These are phyloP conservation scores for Drosophila varians DNA, from an alignment of 1,140 invertebrate genomes.

Conservation along the genomic window DNA sequence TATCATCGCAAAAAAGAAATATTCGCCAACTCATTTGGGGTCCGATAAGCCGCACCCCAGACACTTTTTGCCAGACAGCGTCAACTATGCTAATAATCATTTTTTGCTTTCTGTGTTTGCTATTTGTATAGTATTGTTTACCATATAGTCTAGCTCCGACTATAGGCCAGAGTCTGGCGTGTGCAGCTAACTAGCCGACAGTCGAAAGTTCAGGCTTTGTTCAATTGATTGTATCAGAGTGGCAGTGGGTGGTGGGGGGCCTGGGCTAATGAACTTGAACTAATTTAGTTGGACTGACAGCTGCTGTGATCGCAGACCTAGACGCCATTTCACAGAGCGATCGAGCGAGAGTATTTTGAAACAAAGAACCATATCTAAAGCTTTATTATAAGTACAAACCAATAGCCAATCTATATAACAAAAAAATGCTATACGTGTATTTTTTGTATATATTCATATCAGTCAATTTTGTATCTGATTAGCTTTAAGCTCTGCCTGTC, in stretches of 20 bases:
- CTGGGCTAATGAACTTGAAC: constrained; percentile 66
- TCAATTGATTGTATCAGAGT: constrained; percentile 48
- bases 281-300: constrained; percentile 46
- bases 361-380: constrained; percentile 42
- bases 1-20: constrained; percentile 11
- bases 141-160: constrained; percentile 27
- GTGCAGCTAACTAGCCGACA: constrained; percentile 39
- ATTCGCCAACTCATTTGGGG: constrained; percentile 47
- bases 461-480: constrained; percentile 55
- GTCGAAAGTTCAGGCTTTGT: constrained; percentile 60
- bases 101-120: neutral
- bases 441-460: constrained; percentile 27
- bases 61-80: constrained; percentile 57
- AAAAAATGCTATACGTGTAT: constrained; percentile 6
- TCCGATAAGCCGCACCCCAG: constrained; percentile 52
- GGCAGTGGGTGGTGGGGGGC: neutral
- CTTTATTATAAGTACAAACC: constrained; percentile 34
- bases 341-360: constrained; percentile 13
- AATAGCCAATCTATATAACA: constrained; percentile 42
- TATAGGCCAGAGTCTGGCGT: constrained; percentile 34
- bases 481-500: constrained; percentile 61
- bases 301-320: constrained; percentile 14
- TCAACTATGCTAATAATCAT: constrained; percentile 31
- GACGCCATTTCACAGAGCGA: constrained; percentile 4
- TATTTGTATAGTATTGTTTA: constrained; percentile 39